Conservation (phyloP, 1,140 invertebrate genomes). For the Apocrypta bakeri region DNA sequence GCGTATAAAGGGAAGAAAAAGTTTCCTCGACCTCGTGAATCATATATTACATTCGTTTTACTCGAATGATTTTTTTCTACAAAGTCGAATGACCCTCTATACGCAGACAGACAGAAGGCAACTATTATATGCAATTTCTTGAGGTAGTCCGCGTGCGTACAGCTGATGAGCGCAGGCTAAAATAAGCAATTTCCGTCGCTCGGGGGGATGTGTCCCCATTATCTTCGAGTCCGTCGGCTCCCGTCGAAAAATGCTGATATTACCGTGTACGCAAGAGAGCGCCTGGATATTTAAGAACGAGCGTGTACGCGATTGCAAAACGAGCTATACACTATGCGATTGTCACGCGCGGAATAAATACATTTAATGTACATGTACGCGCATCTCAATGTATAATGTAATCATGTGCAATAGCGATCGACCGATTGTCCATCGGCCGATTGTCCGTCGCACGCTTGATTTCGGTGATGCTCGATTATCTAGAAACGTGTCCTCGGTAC, state of each 20-base stretch:
- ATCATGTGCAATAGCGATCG: background rate
- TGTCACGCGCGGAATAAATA: background rate
- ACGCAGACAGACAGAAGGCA: too few species aligned
- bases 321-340: background rate
- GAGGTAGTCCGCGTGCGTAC: too few species aligned
- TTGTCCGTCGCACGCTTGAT: background rate
- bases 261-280: background rate
- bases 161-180: too few species aligned
- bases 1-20: background rate
- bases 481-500: too few species aligned
- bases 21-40: background rate
- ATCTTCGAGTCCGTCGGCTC: too few species aligned
- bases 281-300: background rate
- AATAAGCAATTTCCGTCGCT: too few species aligned
- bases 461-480: too few species aligned
- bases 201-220: too few species aligned
- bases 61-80: too few species aligned
- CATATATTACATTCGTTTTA: too few species aligned
- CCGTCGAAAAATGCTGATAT: background rate
- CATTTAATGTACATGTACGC: background rate
- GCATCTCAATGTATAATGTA: constrained; percentile 42
- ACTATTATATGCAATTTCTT: too few species aligned
- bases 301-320: background rate
- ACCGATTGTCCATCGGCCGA: background rate
- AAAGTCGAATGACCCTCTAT: too few species aligned